Percentiles rank a stretch among this genome's conserved stretches.
These are phyloP conservation scores for Caenorhabditis virilis DNA, from an alignment of 2,888 invertebrate genomes.

Conservation along the genomic window DNA sequence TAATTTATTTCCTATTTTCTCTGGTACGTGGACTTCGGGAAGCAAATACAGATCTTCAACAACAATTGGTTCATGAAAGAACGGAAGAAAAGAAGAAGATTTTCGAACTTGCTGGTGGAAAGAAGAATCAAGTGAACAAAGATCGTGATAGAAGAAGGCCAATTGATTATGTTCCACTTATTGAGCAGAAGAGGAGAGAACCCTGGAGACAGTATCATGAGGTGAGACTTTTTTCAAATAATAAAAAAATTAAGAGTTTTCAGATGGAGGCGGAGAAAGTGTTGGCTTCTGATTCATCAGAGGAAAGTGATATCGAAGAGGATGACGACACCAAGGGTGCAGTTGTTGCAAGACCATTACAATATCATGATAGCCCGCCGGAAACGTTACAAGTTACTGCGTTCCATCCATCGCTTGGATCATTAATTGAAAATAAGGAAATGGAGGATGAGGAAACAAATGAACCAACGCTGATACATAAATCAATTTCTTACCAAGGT, in stretches of 20 bases:
- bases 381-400: conserved; percentile 42
- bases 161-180: conserved; percentile 54
- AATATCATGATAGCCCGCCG: conserved; percentile 16
- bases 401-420: conserved; percentile 51
- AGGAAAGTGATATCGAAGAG: conserved; percentile 38
- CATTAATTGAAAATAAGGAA: conserved; percentile 35
- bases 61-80: conserved; percentile 73
- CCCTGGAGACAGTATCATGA: conserved; percentile 65
- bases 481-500: conserved; percentile 36
- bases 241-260: background rate
- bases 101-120: conserved; percentile 81
- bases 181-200: conserved; percentile 61
- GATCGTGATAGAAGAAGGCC: conserved; percentile 39
- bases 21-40: conserved; percentile 86
- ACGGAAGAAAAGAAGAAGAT: conserved; percentile 92
- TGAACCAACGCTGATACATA: conserved; percentile 25
- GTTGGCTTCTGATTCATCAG: conserved; percentile 43
- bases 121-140: conserved; percentile 47
- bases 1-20: conserved; percentile 91
- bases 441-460: conserved; percentile 41
- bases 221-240: too few relatives aligned
- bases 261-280: conserved; percentile 29
- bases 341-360: conserved; percentile 6
- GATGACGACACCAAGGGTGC: conserved; percentile 39
- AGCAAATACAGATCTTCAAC: conserved; percentile 88